Conservation (phyloP, 2,888 invertebrate species). For the Clistopyga incitator region DNA sequence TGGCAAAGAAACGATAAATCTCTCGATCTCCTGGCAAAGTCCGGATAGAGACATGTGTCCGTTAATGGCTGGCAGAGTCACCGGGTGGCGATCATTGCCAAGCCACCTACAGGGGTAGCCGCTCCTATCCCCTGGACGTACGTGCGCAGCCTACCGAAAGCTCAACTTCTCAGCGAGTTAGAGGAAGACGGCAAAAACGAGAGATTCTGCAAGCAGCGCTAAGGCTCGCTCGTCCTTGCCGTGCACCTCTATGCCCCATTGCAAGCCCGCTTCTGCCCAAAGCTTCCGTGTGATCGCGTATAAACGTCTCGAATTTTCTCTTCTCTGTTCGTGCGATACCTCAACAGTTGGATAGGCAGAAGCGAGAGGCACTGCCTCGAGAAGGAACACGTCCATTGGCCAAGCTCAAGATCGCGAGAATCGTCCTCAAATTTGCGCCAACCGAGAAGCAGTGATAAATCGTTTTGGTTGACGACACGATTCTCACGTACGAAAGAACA, state of each 20-base stretch:
- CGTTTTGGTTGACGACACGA: slow-evolving; percentile 58
- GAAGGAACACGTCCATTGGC: slow-evolving; percentile 50
- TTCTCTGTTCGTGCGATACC: slow-evolving; percentile 71
- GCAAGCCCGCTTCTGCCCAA: slow-evolving; percentile 66
- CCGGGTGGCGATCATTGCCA: slow-evolving; percentile 84
- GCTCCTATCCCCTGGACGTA: slow-evolving; percentile 75
- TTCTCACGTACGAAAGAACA: slow-evolving; percentile 63
- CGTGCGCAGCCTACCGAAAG: slow-evolving; percentile 81
- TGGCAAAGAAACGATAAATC: slow-evolving; percentile 75
- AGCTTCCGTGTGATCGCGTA: slow-evolving; percentile 70
- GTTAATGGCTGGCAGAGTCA: slow-evolving; percentile 83
- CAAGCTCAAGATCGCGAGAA: slow-evolving; percentile 57
- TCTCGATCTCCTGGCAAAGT: slow-evolving; percentile 74
- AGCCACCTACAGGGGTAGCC: slow-evolving; percentile 75
- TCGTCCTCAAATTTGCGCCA: slow-evolving; percentile 65
- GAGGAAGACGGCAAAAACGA: slow-evolving; percentile 22
- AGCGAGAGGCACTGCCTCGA: slow-evolving; percentile 20
- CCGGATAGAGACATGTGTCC: slow-evolving; percentile 83
- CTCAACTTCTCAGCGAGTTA: slow-evolving; percentile 47
- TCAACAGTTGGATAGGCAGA: slow-evolving; percentile 65
- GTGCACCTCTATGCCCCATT: slow-evolving; percentile 53
- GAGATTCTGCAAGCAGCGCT: slow-evolving; percentile 4
- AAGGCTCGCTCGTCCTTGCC: slow-evolving; percentile 39
- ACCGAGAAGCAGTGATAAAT: slow-evolving; percentile 60
- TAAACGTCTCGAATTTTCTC: slow-evolving; percentile 75